phyloP scores from a whole-genome alignment of 2,888 invertebrate species.

The Meiosimyza decipiens region DNA sequence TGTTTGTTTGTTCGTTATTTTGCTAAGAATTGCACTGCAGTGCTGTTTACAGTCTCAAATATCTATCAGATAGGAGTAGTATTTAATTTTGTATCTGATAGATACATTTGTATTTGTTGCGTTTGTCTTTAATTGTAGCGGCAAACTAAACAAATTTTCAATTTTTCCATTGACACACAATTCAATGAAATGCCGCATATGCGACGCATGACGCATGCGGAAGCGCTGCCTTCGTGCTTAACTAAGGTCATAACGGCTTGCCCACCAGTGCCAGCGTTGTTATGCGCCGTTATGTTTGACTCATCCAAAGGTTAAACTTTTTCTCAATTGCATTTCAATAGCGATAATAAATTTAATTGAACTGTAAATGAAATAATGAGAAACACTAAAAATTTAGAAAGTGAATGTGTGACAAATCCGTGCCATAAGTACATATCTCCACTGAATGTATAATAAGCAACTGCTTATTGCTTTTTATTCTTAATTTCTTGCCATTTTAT shows the following conservation, averaged over 20 bases:
- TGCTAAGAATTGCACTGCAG: neutral
- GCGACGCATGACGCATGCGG: conserved; percentile 11
- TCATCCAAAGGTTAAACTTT: no score
- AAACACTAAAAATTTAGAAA: conserved; percentile 5
- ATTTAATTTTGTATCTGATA: neutral
- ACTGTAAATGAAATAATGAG: neutral
- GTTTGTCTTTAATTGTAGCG: neutral
- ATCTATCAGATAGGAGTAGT: neutral
- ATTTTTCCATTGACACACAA: conserved; percentile 13
- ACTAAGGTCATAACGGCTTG: no score
- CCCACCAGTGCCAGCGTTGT: no score
- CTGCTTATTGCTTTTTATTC: no score
- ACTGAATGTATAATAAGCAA: no score
- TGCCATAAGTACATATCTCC: no score
- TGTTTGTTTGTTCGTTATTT: conserved; percentile 4
- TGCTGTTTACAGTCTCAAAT: neutral
- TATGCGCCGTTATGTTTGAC: no score
- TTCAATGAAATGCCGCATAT: no score
- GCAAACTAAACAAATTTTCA: neutral
- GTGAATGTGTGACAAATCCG: conserved; percentile 10
- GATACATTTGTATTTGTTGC: neutral
- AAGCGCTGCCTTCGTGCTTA: conserved; percentile 3
- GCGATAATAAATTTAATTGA: no score
- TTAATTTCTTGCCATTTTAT: no score
- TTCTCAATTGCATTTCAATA: no score